Evolutionary conservation across 2,113 vertebrate species (phyloP), one percentile per base, ranked within the genome.

Genomic region (Brachyistius frenatus): DNA sequence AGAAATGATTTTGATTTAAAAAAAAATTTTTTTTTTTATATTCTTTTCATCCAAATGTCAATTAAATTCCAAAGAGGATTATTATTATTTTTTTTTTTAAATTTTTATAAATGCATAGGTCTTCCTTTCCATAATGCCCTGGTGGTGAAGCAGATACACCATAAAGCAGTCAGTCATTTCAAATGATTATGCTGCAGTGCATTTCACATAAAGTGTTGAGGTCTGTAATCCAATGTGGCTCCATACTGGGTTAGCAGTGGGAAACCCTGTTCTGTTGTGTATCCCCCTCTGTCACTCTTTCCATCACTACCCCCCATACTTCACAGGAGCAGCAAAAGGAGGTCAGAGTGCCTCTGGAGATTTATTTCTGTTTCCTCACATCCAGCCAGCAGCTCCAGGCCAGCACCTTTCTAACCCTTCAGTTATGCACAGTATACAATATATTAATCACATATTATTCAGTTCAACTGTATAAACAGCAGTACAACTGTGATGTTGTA

Each of bases 341-440:
- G 88, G 83, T 82, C 88, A 86, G 72, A 35, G 7, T 15, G 54
- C 71, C 88, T 76, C 80, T 15, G 0, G 71, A 72, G 80, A 68
- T 63, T 52, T 66, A 57, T 7, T 57, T 79, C 66, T 76, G 39
- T 73, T 71, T 46, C 58, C 63, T 68, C 46, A 41, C 60, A 85
- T 75, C 47, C 62, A 71, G 57, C 69, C 57, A 0, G 9, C 71
- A 68, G 73, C 57, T 81, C 13, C 31, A 15, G 31, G 32, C 61
- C 76, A 16, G 41, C 55, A 66, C 44, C 50, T 75, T 44, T 67
- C 60, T 36, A 54, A 72, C 64, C 36, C 46, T n/a, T 57, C 71
- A 68, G n/a, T 68, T 57, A 35, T 44, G 33, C 16, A 61, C 61
- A 32, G 4, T 30, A 7, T 11, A 49, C 31, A 41, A 15, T 52